Base-by-base conservation (phyloP, 2,797 vertebrate genomes). In the Gymnothorax reevesii region DNA sequence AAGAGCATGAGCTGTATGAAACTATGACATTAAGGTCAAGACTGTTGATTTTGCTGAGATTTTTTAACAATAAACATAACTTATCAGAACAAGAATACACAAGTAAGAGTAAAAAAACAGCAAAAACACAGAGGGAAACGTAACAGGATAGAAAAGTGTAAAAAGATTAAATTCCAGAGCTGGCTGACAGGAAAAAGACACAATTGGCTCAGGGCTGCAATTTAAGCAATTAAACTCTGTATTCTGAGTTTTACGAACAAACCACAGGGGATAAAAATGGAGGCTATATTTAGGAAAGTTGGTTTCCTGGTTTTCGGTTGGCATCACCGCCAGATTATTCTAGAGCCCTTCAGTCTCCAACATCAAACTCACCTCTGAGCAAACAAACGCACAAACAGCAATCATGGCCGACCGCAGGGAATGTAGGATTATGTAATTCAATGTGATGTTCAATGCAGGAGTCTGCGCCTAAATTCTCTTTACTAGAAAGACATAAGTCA, bases 181-280 rank as follows among this genome's bases (percentile, higher is more conserved):
- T 69, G 49, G 87, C 84, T 90, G 90, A 92, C 91, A 92, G 92
- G 93, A 94, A 94, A 89, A 89, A 92, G 77, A 91, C 87, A 88
- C 57, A 77, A 84, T 88, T 86, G 85, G 89, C 89, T 88, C 75
- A 87, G 88, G 86, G 84, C 55, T 73, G 64, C 86, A 85, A 87
- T 79, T 71, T 42, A 59, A 90, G 82, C 3, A 10, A 85, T 83
- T 49, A 57, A 85, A 89, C 89, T 86, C 64, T 91, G 77, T 85
- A 90, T 92, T 93, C 91, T 90, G 84, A 84, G 89, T 93, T 94
- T 94, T 91, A 89, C 91, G 73, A 7, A 25, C 86, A 86, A 92
- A 90, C 91, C 90, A 84, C 89, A 91, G 85, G 33, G 33, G 85
- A 82, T 52, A 71, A 75, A 77, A 82, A 73, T 83, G 62, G 55